Evolutionary conservation across 1,140 invertebrate genomes (phyloP).

Genomic region (Aricia agestis): DNA sequence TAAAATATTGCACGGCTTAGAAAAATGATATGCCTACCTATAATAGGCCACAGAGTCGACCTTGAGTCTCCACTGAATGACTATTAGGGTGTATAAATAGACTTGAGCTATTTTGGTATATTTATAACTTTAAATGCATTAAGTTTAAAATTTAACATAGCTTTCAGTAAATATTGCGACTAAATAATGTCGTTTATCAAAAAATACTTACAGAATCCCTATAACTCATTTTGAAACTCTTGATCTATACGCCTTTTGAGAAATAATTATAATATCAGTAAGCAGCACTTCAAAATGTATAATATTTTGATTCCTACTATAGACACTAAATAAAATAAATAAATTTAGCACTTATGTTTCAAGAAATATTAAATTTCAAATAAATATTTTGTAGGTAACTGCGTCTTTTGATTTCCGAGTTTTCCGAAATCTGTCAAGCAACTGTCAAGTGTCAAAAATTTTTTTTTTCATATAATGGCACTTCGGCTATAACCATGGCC

Average conservation of each 20-base stretch:
- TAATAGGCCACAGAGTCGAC: conserved; percentile 39
- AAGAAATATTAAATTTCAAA: no score
- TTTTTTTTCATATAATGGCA: no score
- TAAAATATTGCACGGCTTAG: conserved; percentile 29
- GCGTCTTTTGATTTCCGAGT: no score
- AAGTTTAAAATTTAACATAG: no score
- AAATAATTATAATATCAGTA: background rate
- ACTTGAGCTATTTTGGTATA: conserved; percentile 31
- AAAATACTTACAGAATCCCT: conserved; percentile 59
- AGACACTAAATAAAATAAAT: no score
- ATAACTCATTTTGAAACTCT: conserved; percentile 55
- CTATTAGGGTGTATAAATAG: conserved; percentile 41
- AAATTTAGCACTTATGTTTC: no score
- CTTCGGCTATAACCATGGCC: no score
- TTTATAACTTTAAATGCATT: no score
- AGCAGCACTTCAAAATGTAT: background rate
- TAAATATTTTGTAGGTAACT: no score
- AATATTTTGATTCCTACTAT: no score
- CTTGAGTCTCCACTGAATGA: conserved; percentile 36
- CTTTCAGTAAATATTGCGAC: background rate
- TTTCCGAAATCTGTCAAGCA: no score
- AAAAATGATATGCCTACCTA: conserved; percentile 39
- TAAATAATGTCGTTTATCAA: conserved; percentile 14
- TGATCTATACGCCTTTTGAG: background rate
- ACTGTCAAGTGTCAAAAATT: no score